These are phyloP conservation scores for Epizoanthus ramosus DNA, from an alignment of 92 coral and sea anemone genomes.

Conservation along the genomic window DNA sequence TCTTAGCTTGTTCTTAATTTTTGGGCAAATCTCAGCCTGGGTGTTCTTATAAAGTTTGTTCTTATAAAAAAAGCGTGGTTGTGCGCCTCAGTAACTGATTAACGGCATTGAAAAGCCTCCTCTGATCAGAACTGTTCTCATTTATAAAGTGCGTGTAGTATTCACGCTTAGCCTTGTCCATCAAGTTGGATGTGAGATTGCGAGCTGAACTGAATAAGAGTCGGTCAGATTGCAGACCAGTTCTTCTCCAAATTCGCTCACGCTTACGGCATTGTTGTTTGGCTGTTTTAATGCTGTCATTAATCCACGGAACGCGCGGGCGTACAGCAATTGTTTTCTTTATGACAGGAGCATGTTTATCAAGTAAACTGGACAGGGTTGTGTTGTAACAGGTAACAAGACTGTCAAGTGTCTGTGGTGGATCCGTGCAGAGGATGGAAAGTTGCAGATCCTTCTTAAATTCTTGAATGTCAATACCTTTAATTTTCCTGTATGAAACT, in stretches of 20 bases:
- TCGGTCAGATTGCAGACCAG: conserved; percentile 46
- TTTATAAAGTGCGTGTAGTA: conserved; percentile 32
- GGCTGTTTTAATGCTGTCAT: conserved; percentile 33
- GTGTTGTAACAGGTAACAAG: background rate
- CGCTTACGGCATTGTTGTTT: conserved; percentile 40
- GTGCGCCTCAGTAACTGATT: background rate
- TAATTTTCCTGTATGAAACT: background rate
- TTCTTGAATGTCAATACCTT: background rate
- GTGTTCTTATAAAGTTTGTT: too few relatives aligned
- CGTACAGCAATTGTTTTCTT: conserved; percentile 33
- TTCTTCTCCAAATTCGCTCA: conserved; percentile 46
- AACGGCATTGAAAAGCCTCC: conserved; percentile 38
- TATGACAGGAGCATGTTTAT: conserved; percentile 36
- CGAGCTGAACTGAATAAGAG: conserved; percentile 3
- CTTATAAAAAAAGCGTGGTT: too few relatives aligned
- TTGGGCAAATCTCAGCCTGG: too few relatives aligned
- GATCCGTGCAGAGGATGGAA: conserved; percentile 5
- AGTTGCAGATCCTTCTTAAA: conserved; percentile 6
- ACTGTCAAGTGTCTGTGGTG: background rate
- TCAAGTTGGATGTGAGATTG: conserved; percentile 18
- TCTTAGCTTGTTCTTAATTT: too few relatives aligned
- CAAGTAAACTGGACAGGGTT: conserved; percentile 19
- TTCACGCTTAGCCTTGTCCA: conserved; percentile 35
- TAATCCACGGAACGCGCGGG: conserved; percentile 32
- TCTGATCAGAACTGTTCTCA: conserved; percentile 41